Evolutionary conservation across 23 tunicate genomes (phyloP).

Genomic region (Aplidium turbinatum): DNA sequence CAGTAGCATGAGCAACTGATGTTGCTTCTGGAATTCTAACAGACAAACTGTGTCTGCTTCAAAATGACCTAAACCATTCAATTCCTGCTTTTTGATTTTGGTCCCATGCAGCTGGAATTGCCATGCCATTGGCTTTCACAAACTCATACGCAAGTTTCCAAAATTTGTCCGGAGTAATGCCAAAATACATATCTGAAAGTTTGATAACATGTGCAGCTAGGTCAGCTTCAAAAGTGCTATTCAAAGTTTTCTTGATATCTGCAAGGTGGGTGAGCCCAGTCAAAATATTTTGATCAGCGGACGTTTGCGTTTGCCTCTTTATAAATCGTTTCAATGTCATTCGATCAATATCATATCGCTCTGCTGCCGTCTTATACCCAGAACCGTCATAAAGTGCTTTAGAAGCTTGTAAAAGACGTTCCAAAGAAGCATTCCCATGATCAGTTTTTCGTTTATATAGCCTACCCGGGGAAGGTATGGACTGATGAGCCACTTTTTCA

Average conservation of each 20-base stretch:
- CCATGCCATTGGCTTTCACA: constrained; percentile 6
- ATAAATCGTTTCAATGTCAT: constrained; percentile 11
- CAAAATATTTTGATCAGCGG: constrained; percentile 18
- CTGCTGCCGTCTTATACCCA: constrained; percentile 6
- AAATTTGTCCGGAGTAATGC: neutral
- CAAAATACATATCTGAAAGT: constrained; percentile 15
- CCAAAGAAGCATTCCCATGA: neutral
- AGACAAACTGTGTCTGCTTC: constrained; percentile 14
- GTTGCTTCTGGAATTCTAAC: no score
- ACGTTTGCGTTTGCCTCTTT: constrained; percentile 18
- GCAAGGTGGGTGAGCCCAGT: constrained; percentile 16
- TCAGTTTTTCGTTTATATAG: constrained; percentile 5
- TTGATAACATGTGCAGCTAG: constrained; percentile 13
- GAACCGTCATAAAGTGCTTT: neutral
- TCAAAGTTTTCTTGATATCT: constrained; percentile 9
- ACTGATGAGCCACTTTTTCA: no score
- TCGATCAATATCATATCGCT: no score
- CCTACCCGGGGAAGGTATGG: no score
- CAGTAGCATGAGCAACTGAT: no score
- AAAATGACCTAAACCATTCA: neutral
- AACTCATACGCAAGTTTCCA: neutral
- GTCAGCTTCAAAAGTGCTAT: neutral
- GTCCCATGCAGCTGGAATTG: neutral
- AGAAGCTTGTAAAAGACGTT: neutral
- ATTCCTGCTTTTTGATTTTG: neutral